phyloP scores from a whole-genome alignment of 2,888 invertebrate genomes.

The Acleris literana region DNA sequence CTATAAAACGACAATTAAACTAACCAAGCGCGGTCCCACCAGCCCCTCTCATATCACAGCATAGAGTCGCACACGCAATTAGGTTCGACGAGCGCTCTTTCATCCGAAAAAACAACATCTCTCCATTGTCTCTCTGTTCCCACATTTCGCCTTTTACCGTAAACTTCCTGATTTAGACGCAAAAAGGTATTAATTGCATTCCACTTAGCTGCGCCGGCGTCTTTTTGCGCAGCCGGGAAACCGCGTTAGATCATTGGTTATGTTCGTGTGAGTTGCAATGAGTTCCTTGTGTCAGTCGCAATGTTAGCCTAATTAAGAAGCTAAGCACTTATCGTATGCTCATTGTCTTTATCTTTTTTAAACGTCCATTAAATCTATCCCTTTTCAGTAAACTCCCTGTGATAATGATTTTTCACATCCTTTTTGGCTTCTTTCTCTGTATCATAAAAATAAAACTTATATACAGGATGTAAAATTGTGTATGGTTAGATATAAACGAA shows the following conservation, averaged over 20 bases:
- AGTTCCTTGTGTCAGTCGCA: background rate
- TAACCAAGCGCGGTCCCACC: slow-evolving; percentile 41
- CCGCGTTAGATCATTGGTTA: slow-evolving; percentile 43
- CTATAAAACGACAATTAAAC: background rate
- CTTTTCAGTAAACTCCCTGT: too few species aligned
- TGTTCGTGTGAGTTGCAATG: slow-evolving; percentile 18
- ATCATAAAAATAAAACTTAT: too few species aligned
- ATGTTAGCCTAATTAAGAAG: background rate
- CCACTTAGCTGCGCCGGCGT: slow-evolving; percentile 53
- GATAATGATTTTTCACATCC: too few species aligned
- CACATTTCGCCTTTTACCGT: slow-evolving; percentile 80
- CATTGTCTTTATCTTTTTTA: too few species aligned
- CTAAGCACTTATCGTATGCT: background rate
- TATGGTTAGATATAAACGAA: too few species aligned
- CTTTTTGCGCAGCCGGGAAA: slow-evolving; percentile 31
- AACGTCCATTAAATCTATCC: too few species aligned
- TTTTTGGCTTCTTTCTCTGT: too few species aligned
- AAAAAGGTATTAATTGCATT: slow-evolving; percentile 80
- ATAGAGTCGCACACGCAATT: slow-evolving; percentile 73
- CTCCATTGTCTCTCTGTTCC: slow-evolving; percentile 78
- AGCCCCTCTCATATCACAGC: slow-evolving; percentile 57
- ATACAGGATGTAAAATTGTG: too few species aligned
- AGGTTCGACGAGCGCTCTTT: slow-evolving; percentile 77
- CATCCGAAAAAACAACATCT: slow-evolving; percentile 78
- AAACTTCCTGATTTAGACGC: slow-evolving; percentile 73